Conservation (phyloP, 2,888 invertebrate species). For the Dichetophora obliterata region DNA sequence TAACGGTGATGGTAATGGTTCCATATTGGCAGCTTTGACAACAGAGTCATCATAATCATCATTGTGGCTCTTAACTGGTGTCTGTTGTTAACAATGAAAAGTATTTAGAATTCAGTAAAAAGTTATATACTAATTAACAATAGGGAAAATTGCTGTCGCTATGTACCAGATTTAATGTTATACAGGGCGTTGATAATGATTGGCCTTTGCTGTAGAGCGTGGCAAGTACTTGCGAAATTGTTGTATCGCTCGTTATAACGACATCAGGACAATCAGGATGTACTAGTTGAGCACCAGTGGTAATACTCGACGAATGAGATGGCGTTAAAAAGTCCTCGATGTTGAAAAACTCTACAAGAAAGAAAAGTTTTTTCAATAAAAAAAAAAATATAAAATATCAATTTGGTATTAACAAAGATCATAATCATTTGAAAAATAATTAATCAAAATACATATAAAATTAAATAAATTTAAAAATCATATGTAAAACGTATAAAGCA, state of each 20-base stretch:
- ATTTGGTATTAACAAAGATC: too few relatives aligned
- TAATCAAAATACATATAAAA: too few relatives aligned
- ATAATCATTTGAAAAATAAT: too few relatives aligned
- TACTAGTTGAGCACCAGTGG: conserved; percentile 69
- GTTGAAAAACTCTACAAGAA: conserved; percentile 59
- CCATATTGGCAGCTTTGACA: conserved; percentile 63
- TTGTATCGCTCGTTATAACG: conserved; percentile 72
- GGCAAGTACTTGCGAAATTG: conserved; percentile 74
- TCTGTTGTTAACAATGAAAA: conserved; percentile 34
- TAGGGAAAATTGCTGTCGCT: background rate
- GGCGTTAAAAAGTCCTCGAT: conserved; percentile 63
- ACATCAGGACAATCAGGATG: conserved; percentile 70
- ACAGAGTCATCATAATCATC: conserved; percentile 55
- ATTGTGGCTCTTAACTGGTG: conserved; percentile 49
- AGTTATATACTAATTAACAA: background rate
- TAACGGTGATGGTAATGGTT: conserved; percentile 73
- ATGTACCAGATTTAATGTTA: conserved; percentile 64
- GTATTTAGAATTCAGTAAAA: background rate
- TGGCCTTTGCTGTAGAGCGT: conserved; percentile 71
- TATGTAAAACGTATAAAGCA: too few relatives aligned
- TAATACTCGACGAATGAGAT: conserved; percentile 53
- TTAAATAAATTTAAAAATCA: too few relatives aligned
- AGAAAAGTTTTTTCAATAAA: background rate
- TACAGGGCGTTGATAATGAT: conserved; percentile 72
- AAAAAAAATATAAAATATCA: too few relatives aligned